Base-by-base conservation (phyloP, 2,113 vertebrate genomes). In the Dendrocopos noguchii region DNA sequence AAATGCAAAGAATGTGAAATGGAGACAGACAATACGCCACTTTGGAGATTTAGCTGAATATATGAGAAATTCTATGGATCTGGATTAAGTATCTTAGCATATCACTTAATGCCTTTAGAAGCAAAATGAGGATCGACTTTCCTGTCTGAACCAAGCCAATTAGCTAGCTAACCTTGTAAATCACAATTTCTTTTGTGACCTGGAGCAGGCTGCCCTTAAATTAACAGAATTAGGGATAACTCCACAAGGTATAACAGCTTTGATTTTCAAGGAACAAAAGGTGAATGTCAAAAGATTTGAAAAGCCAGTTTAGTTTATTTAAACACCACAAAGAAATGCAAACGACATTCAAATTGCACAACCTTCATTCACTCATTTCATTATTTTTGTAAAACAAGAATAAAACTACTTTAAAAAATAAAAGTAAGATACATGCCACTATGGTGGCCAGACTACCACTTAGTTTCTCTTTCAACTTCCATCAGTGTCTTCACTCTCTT, bases 1-100 rank as follows among this genome's bases (percentile, higher is more conserved):
- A 89, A 94, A 93, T 80, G 46, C 80, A 96, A 96, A 94, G 53
- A 12, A 5, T 88, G 46, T 73, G 20, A 94, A 94, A 84, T 87
- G 21, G 95, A 96, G 73, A 80, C 5, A 89, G 82, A 81, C 57
- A 80, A 61, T 44, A 76, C 76, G 39, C 15, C 39, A 82, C 68
- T 87, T 86, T 27, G n/a, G 47, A 79, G n/a, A 70, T 72, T 44
- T 53, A 64, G 19, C 20, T 86, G 64, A 95, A 90, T 67, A 88
- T 57, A 88, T 64, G 24, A 84, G 78, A 95, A 94, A 74, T 31
- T 61, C 83, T 60, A 15, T 80, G 24, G 46, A 56, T 88, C 52
- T 91, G n/a, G 74, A 94, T 76, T 76, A 91, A 91, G 55, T 86
- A 57, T 55, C 27, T 94, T 76, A 52, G 31, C 47, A 61, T 50